Percentiles rank a stretch among this genome's conserved stretches.
phyloP scores from a whole-genome alignment of 1,140 invertebrate genomes.

The Drosophila ficusphila region DNA sequence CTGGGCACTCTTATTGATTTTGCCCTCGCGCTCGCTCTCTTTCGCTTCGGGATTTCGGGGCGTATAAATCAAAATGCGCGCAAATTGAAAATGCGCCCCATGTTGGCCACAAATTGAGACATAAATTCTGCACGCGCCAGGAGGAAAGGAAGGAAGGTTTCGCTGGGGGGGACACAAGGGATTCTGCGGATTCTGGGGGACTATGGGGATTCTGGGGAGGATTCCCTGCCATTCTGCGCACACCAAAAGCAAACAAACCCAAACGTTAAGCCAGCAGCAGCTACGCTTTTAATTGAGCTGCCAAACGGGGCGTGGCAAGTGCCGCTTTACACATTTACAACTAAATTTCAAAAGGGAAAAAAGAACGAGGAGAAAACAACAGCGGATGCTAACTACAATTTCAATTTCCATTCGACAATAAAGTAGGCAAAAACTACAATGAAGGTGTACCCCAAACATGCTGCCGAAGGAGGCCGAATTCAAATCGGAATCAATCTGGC shows the following conservation, averaged over 20 bases:
- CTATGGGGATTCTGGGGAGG: no score
- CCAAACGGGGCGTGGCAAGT: conserved; percentile 77
- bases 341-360: conserved; percentile 60
- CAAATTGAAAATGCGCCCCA: conserved; percentile 82
- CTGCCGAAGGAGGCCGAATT: conserved; percentile 35
- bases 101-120: conserved; percentile 81
- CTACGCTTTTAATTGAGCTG: conserved; percentile 80
- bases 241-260: conserved; percentile 48
- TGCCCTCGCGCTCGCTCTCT: conserved; percentile 36
- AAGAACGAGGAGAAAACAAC: conserved; percentile 2
- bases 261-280: conserved; percentile 37
- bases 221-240: neutral
- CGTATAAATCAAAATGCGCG: conserved; percentile 78
- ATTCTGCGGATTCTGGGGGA: conserved; percentile 1
- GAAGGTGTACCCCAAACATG: conserved; percentile 76
- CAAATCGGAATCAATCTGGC: conserved; percentile 50
- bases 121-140: conserved; percentile 80
- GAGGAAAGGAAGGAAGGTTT: conserved; percentile 17
- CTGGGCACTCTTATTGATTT: conserved; percentile 56
- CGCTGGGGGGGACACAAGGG: conserved; percentile 11
- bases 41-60: conserved; percentile 51
- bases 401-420: conserved; percentile 82
- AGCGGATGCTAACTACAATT: conserved; percentile 80
- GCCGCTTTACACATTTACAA: conserved; percentile 83
- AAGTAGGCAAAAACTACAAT: conserved; percentile 66